Conservation (phyloP, 1,140 invertebrate genomes). For the Ceratina australensis region DNA sequence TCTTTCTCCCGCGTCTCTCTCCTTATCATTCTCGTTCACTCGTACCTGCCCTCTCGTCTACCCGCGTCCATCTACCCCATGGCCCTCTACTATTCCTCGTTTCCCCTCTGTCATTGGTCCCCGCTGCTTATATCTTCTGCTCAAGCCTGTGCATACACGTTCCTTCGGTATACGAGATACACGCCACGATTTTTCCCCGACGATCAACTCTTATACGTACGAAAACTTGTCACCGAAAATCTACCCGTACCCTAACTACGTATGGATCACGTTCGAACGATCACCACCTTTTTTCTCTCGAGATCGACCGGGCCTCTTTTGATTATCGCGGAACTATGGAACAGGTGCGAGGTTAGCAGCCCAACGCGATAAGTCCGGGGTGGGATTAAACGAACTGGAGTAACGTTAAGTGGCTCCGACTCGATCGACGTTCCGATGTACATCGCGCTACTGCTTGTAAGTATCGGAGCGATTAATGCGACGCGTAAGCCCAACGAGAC, state of each 20-base stretch:
- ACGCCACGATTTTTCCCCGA: constrained; percentile 46
- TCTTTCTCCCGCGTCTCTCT: not conserved
- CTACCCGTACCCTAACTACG: not conserved
- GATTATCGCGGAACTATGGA: not conserved
- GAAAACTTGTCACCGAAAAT: no score
- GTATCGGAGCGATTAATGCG: no score
- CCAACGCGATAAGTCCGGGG: no score
- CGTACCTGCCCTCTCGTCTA: not conserved
- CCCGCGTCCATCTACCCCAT: not conserved
- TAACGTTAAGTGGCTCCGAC: constrained; percentile 9
- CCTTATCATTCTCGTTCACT: not conserved
- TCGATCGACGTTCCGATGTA: not conserved
- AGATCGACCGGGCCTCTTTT: not conserved
- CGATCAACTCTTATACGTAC: not conserved
- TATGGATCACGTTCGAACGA: not conserved
- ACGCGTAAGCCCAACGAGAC: no score
- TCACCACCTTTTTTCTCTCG: constrained; percentile 18
- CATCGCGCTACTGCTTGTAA: not conserved
- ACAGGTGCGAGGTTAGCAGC: not conserved
- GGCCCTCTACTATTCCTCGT: not conserved
- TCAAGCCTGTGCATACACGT: constrained; percentile 60
- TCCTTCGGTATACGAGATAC: constrained; percentile 49
- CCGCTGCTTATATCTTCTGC: constrained; percentile 24
- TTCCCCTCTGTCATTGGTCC: not conserved
- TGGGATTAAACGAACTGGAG: not conserved